Percentiles rank a stretch among this genome's conserved stretches.
These are phyloP conservation scores for Agrotis segetum DNA, from an alignment of 2,888 invertebrate genomes.

Conservation along the genomic window DNA sequence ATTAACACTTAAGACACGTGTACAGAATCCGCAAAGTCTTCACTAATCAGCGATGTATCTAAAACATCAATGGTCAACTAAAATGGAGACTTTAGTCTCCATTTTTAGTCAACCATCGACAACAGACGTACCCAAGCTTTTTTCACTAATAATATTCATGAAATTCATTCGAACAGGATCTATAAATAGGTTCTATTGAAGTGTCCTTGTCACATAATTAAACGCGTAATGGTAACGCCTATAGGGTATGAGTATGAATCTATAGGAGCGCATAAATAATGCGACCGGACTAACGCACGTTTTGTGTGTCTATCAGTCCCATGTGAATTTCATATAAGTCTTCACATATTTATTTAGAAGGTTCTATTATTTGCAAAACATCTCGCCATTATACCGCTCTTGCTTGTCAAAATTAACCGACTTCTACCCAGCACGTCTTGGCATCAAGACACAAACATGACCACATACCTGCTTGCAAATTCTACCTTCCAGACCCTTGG, in stretches of 20 bases:
- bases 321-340: background rate
- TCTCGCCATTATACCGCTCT: constrained; percentile 15
- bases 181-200: constrained; percentile 43
- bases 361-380: background rate
- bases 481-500: background rate
- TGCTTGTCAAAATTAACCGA: constrained; percentile 7
- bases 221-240: constrained; percentile 1
- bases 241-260: background rate
- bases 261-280: constrained; percentile 11
- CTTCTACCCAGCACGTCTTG: constrained; percentile 3
- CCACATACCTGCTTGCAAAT: constrained; percentile 35
- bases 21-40: background rate
- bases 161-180: constrained; percentile 20
- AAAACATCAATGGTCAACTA: background rate
- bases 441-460: constrained; percentile 4
- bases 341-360: background rate
- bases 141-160: constrained; percentile 1
- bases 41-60: background rate
- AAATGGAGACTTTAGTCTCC: background rate
- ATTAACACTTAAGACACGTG: background rate
- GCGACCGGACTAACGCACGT: background rate
- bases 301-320: background rate
- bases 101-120: no score
- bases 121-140: background rate
- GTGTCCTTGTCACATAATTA: constrained; percentile 29